Evolutionary conservation across 2,113 vertebrate species (phyloP).

Genomic region (Stigmatopora nigra): DNA sequence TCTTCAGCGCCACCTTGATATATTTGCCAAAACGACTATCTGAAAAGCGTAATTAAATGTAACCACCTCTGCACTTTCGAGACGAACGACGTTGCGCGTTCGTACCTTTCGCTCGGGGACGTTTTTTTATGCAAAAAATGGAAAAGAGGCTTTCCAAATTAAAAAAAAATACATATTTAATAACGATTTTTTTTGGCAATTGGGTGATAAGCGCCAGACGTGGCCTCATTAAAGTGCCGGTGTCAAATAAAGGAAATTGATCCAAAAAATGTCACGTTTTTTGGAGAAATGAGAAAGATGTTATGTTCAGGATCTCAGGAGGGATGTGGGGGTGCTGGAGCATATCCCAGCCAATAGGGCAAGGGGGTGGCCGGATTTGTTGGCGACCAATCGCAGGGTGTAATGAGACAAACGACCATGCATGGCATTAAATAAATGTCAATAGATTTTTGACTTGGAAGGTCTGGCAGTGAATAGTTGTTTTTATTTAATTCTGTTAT

Average conservation of each 20-base stretch:
- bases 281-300: too few relatives aligned
- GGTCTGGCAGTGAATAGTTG: too few relatives aligned
- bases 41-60: conserved; percentile 77
- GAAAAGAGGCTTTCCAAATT: background rate
- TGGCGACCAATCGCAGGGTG: too few relatives aligned
- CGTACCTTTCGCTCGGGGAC: conserved; percentile 41
- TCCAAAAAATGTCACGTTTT: background rate
- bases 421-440: too few relatives aligned
- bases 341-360: too few relatives aligned
- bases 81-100: conserved; percentile 65
- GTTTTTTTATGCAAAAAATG: background rate
- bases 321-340: too few relatives aligned
- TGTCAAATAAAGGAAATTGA: background rate
- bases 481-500: too few relatives aligned
- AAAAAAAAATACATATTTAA: background rate
- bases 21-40: conserved; percentile 79
- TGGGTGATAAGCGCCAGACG: background rate
- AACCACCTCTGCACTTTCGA: conserved; percentile 74
- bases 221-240: background rate
- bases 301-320: too few relatives aligned
- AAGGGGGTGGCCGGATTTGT: too few relatives aligned
- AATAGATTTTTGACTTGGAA: too few relatives aligned
- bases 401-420: too few relatives aligned
- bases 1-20: conserved; percentile 73
- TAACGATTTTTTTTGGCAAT: background rate